These are phyloP conservation scores for Aphidius ervi DNA, from an alignment of 1,140 invertebrate species.

Conservation along the genomic window DNA sequence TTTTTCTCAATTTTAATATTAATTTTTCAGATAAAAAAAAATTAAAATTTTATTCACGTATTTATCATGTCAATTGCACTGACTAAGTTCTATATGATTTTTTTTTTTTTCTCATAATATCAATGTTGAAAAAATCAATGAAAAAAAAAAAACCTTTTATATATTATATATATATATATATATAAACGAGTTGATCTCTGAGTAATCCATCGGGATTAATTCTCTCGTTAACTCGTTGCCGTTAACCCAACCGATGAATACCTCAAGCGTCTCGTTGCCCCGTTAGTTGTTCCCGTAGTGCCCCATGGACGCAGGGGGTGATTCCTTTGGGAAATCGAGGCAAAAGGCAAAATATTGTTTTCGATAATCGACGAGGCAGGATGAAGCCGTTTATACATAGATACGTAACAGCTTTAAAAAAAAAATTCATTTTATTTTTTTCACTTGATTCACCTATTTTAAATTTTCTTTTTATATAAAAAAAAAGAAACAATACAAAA, in stretches of 20 bases:
- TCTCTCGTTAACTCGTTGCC: slow-evolving; percentile 26
- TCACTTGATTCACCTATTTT: too few relatives aligned
- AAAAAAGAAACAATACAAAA: too few relatives aligned
- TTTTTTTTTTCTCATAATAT: too few relatives aligned
- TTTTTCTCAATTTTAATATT: too few relatives aligned
- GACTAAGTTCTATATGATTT: too few relatives aligned
- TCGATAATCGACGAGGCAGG: slow-evolving; percentile 25
- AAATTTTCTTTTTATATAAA: too few relatives aligned
- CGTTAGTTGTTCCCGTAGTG: slow-evolving; percentile 17
- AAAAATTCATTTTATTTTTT: too few relatives aligned
- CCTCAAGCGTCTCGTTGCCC: slow-evolving; percentile 17
- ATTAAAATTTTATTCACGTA: too few relatives aligned
- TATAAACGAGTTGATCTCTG: slow-evolving; percentile 1
- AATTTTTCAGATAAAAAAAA: too few relatives aligned
- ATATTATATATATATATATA: not conserved
- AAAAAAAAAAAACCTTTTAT: slow-evolving; percentile 1
- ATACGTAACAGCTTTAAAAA: too few relatives aligned
- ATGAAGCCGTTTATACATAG: slow-evolving; percentile 18
- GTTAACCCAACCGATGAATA: slow-evolving; percentile 26
- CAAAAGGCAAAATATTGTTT: slow-evolving; percentile 27
- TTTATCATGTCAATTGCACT: too few relatives aligned
- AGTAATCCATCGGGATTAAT: slow-evolving; percentile 26
- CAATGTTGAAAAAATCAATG: too few relatives aligned
- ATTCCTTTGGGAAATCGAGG: slow-evolving; percentile 24
- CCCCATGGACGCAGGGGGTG: not conserved